Percentiles rank a stretch among this genome's conserved stretches.
Evolutionary conservation across 2,888 invertebrate species (phyloP).

Genomic region (Drosophila falleni): DNA sequence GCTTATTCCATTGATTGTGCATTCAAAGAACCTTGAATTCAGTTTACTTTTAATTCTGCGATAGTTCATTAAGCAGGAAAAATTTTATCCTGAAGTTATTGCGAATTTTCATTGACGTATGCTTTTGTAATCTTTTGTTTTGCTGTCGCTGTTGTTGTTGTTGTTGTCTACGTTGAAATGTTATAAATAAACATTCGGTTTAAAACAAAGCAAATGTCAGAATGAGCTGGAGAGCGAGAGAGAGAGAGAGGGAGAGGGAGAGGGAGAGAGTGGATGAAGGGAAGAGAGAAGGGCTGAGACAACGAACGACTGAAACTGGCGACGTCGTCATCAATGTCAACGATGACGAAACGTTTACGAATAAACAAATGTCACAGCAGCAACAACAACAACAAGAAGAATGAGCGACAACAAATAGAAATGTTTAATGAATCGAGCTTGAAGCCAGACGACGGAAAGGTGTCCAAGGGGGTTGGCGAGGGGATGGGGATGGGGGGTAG

Average conservation of each 20-base stretch:
- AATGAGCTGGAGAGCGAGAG: background rate
- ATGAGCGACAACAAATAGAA: conserved; percentile 64
- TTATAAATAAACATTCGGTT: conserved; percentile 43
- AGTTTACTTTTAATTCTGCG: background rate
- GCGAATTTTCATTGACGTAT: conserved; percentile 17
- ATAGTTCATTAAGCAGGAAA: background rate
- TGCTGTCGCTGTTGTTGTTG: conserved; percentile 1
- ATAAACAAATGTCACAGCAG: conserved; percentile 61
- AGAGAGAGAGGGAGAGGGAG: conserved; percentile 3
- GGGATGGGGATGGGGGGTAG: background rate
- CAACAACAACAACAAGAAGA: conserved; percentile 26
- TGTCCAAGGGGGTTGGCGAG: background rate
- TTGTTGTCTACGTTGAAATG: conserved; percentile 14
- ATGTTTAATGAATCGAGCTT: conserved; percentile 73
- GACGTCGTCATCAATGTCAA: conserved; percentile 61
- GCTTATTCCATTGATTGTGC: background rate
- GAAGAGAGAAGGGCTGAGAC: conserved; percentile 12
- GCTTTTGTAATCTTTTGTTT: conserved; percentile 16
- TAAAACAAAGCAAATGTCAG: conserved; percentile 52
- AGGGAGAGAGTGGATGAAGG: background rate
- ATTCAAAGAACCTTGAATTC: background rate
- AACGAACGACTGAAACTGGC: conserved; percentile 20
- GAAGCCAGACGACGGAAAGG: conserved; percentile 14
- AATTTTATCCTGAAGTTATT: conserved; percentile 17
- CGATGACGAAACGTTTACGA: conserved; percentile 74